Conservation (phyloP, 1,140 invertebrate species). For the Thaumetopoea pityocampa region DNA sequence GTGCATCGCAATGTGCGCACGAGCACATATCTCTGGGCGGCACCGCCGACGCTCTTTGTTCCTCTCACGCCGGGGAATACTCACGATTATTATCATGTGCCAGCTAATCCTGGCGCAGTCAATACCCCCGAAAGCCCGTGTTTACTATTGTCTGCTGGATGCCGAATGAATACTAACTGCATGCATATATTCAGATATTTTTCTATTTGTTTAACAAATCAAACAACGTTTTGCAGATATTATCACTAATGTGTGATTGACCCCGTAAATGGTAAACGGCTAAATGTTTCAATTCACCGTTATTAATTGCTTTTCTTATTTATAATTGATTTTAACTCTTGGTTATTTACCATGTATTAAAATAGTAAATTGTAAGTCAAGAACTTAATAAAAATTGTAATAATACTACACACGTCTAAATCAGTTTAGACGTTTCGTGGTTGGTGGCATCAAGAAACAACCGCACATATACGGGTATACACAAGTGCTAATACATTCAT, state of each 20-base stretch:
- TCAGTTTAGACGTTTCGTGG: too few relatives aligned
- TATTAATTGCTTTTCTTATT: too few relatives aligned
- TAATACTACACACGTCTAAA: too few relatives aligned
- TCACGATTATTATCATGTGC: constrained; percentile 26
- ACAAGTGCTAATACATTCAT: too few relatives aligned
- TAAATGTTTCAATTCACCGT: too few relatives aligned
- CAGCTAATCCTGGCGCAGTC: constrained; percentile 26
- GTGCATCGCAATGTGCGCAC: constrained; percentile 42
- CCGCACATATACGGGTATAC: too few relatives aligned
- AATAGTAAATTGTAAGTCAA: too few relatives aligned
- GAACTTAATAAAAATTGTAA: too few relatives aligned
- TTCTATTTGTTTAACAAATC: constrained; percentile 22
- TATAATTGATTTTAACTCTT: too few relatives aligned
- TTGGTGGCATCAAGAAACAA: too few relatives aligned
- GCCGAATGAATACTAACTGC: constrained; percentile 22
- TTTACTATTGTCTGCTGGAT: constrained; percentile 28
- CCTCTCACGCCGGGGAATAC: constrained; percentile 31
- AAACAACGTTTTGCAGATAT: constrained; percentile 12
- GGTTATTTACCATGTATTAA: too few relatives aligned
- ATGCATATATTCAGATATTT: constrained; percentile 14
- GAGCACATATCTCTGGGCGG: constrained; percentile 34
- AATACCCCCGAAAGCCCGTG: constrained; percentile 35
- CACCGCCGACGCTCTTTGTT: constrained; percentile 33
- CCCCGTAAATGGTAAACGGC: not conserved
- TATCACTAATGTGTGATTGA: constrained; percentile 7